Conservation (phyloP, 2,113 vertebrate species). For the Brachypodius melanocephalos region DNA sequence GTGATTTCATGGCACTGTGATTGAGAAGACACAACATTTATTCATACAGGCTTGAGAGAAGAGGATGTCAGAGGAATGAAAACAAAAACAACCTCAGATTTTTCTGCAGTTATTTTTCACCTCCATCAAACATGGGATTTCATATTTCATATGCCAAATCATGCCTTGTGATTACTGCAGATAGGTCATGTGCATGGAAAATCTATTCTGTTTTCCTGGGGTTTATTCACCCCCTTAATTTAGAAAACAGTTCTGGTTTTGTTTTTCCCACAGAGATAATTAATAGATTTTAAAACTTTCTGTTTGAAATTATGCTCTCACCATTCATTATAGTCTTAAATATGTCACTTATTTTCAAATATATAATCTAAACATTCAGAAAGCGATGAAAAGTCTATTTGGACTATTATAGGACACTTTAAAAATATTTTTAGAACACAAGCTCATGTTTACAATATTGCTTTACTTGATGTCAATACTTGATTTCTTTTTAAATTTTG, state of each 20-base stretch:
- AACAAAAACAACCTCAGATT: not conserved
- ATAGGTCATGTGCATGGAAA: not conserved
- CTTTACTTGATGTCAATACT: not conserved
- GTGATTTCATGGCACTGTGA: slow-evolving; percentile 28
- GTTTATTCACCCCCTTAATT: slow-evolving; percentile 1
- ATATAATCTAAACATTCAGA: not conserved
- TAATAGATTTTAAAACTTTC: not conserved
- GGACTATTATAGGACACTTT: not conserved
- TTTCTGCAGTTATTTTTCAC: slow-evolving; percentile 5
- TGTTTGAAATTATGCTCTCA: not conserved
- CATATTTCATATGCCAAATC: not conserved
- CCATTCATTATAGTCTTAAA: slow-evolving; percentile 16
- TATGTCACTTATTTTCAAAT: not conserved
- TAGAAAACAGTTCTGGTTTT: not conserved
- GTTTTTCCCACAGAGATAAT: not conserved
- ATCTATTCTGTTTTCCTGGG: not conserved
- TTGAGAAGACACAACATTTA: not conserved
- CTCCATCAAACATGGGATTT: not conserved
- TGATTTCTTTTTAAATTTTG: not conserved
- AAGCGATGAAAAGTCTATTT: not conserved
- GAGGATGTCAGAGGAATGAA: not conserved
- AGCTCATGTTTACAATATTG: not conserved
- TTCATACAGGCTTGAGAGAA: not conserved
- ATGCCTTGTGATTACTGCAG: not conserved
- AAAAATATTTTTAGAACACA: not conserved